Conservation (phyloP, 2,888 invertebrate species). For the Lithophane semibrunnea region DNA sequence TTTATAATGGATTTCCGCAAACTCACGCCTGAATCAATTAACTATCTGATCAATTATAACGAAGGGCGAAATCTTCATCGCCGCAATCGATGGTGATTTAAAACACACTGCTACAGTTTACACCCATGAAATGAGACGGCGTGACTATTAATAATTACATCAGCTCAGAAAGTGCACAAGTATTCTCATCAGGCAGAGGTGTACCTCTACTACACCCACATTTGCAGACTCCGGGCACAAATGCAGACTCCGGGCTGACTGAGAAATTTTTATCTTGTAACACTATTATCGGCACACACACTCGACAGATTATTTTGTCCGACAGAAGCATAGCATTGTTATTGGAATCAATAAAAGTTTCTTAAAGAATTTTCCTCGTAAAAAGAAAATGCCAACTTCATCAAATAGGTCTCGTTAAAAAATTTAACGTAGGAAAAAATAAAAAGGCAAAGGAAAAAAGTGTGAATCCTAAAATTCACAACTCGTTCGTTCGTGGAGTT, state of each 20-base stretch:
- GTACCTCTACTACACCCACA: too few relatives aligned
- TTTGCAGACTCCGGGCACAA: too few relatives aligned
- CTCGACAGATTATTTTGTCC: too few relatives aligned
- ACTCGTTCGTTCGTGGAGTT: constrained; percentile 70
- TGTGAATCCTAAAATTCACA: constrained; percentile 68
- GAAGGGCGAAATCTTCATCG: not conserved
- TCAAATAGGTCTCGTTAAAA: constrained; percentile 61
- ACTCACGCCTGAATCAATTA: too few relatives aligned
- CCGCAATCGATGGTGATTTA: not conserved
- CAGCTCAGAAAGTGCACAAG: too few relatives aligned
- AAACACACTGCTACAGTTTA: not conserved
- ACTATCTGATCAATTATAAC: not conserved
- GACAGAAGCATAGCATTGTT: not conserved
- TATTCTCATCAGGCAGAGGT: too few relatives aligned
- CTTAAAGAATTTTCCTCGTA: constrained; percentile 7
- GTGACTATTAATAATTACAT: not conserved
- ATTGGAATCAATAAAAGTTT: constrained; percentile 40
- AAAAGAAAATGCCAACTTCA: constrained; percentile 26
- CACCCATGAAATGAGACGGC: not conserved
- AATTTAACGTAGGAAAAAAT: constrained; percentile 28
- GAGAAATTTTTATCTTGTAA: not conserved
- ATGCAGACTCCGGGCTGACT: too few relatives aligned
- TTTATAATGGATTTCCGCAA: too few relatives aligned
- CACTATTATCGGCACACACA: not conserved
- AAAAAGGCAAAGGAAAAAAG: constrained; percentile 58